Percentiles rank a stretch among this genome's conserved stretches.
phyloP scores from a whole-genome alignment of 1,140 invertebrate species.

The Pomacea maculata region DNA sequence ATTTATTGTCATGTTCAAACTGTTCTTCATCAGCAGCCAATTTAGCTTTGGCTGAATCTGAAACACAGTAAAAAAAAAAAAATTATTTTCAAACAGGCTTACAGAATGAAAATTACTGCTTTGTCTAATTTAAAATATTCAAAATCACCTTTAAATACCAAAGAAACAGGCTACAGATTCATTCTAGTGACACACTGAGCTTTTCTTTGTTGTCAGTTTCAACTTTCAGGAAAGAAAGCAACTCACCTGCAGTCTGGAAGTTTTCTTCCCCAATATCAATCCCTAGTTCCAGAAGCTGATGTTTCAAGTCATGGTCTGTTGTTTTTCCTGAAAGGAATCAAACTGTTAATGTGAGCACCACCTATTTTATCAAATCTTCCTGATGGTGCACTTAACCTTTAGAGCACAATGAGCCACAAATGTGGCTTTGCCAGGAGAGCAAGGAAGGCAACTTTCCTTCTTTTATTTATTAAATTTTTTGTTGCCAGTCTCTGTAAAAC shows the following conservation, averaged over 20 bases:
- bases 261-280: constrained; percentile 39
- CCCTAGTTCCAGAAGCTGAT: constrained; percentile 12
- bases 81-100: background rate
- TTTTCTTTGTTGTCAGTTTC: no score
- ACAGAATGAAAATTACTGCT: no score
- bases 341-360: no score
- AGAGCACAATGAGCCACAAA: no score
- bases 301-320: no score
- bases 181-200: background rate
- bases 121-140: background rate
- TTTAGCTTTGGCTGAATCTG: constrained; percentile 42
- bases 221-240: background rate
- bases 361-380: no score
- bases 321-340: no score
- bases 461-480: no score
- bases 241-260: constrained; percentile 34
- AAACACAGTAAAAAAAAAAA: constrained; percentile 21
- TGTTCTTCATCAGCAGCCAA: constrained; percentile 48
- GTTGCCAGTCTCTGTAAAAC: no score
- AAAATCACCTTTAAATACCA: background rate
- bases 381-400: no score
- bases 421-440: no score
- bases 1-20: constrained; percentile 50
- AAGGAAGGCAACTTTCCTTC: no score
- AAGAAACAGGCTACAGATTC: background rate